Evolutionary conservation across 2,888 invertebrate genomes (phyloP).

Genomic region (Homarus gammarus): DNA sequence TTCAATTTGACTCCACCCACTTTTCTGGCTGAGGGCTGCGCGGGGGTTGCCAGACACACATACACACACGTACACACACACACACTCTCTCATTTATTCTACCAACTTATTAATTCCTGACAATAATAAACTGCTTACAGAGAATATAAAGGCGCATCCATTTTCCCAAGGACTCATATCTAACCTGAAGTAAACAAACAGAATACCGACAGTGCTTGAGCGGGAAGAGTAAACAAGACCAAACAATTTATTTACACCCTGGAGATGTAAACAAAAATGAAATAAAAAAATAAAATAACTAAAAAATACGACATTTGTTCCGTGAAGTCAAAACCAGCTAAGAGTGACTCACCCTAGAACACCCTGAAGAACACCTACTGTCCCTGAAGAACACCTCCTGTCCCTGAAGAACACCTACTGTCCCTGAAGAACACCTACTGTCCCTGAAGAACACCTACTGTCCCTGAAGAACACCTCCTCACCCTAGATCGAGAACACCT

Average conservation of each 20-base stretch:
- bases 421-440: not conserved
- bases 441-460: not conserved
- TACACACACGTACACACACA: slow-evolving; percentile 28
- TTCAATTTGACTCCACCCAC: slow-evolving; percentile 23
- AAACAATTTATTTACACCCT: no score
- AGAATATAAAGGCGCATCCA: slow-evolving; percentile 20
- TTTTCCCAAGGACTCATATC: not conserved
- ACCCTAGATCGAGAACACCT: not conserved
- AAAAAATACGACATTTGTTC: no score
- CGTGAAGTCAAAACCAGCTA: not conserved
- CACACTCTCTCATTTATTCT: slow-evolving; percentile 38
- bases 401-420: not conserved
- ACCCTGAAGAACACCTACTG: not conserved
- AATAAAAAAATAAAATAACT: no score
- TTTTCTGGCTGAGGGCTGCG: slow-evolving; percentile 37
- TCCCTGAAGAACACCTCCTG: not conserved
- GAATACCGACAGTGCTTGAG: not conserved
- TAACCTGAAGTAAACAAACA: no score
- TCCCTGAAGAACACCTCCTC: not conserved
- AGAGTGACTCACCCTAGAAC: not conserved
- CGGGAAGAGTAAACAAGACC: not conserved
- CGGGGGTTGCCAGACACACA: slow-evolving; percentile 1
- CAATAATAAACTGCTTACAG: slow-evolving; percentile 53
- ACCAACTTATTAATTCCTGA: slow-evolving; percentile 60
- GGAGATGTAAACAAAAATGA: no score